Evolutionary conservation across 2,888 invertebrate species (phyloP), one percentile per base, ranked within the genome.

Genomic region (Lasioglossum morio): DNA sequence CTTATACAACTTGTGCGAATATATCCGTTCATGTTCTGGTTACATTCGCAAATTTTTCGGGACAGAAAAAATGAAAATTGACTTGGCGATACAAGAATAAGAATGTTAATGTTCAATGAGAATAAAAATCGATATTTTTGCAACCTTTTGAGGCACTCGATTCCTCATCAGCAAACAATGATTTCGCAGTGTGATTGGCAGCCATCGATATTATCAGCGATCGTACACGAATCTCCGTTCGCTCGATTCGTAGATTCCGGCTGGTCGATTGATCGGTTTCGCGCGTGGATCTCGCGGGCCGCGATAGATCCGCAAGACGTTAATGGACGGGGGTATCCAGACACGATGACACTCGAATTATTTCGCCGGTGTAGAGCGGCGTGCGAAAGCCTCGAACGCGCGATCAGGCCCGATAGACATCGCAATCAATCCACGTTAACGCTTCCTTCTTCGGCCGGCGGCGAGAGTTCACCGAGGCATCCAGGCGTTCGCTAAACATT

Each of bases 241-340:
- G 66, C 60, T 78, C 69, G 81, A 70, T 78, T 75, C 60, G 48
- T 70, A 70, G 77, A 80, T 37, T 69, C 72, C 23, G 14, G 27
- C 30, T 14, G 27, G 60, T 14, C 81, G 81, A 81, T 81, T 81
- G 78, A 74, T 80, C 85, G 73, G 43, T 43, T 66, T 72, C 76
- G 75, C 57, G 72, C 69, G 34, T 53, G 27, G 57, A 66, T 75
- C 66, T 14, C 46, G 70, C 37, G 34, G 73, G 70, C 46, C 57
- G 23, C 46, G 40, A 77, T 73, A 43, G 74, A 80, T 70, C 75
- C 60, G 72, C 30, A n/a, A 84, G 86, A 78, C 80, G 74, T 74
- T 84, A 79, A 84, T 84, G 73, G 77, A 79, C 79, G 76, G 72
- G 76, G 19, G 53, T 48, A 75, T 60, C 60, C 72, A 16, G 66